phyloP scores from a whole-genome alignment of 2,888 invertebrate genomes.

The Axea sp. region DNA sequence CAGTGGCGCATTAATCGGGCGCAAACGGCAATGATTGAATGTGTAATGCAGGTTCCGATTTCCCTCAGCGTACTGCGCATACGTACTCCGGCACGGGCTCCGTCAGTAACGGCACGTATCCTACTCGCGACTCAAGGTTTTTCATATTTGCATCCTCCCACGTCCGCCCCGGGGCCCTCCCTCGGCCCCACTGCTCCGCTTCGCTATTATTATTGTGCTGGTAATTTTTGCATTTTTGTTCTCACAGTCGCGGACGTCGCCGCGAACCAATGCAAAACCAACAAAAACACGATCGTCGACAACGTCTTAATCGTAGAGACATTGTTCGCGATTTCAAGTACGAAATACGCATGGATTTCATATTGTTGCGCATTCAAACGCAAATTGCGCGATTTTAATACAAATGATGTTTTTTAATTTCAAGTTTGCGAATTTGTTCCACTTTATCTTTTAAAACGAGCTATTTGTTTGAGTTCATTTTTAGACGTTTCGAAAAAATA shows the following conservation, averaged over 20 bases:
- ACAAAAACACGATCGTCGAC: slow-evolving; percentile 38
- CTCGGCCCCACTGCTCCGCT: slow-evolving; percentile 35
- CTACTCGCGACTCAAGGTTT: slow-evolving; percentile 68
- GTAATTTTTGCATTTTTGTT: slow-evolving; percentile 57
- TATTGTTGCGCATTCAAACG: no score
- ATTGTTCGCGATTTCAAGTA: slow-evolving; percentile 35
- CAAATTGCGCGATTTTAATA: no score
- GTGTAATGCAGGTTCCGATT: slow-evolving; percentile 59
- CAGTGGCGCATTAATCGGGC: slow-evolving; percentile 56
- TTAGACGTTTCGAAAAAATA: no score
- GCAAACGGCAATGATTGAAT: slow-evolving; percentile 64
- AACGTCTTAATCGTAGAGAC: slow-evolving; percentile 32
- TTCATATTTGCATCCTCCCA: slow-evolving; percentile 69
- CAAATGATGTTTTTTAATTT: no score
- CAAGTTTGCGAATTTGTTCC: no score
- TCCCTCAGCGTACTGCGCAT: slow-evolving; percentile 56
- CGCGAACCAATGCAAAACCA: slow-evolving; percentile 24
- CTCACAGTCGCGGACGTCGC: slow-evolving; percentile 44
- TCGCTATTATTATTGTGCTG: slow-evolving; percentile 45
- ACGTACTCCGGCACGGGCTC: slow-evolving; percentile 44
- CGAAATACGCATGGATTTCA: slow-evolving; percentile 25
- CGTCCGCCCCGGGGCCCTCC: slow-evolving; percentile 41
- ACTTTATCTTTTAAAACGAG: no score
- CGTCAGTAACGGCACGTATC: slow-evolving; percentile 48
- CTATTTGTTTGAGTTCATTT: no score